Conservation (phyloP, 2,113 vertebrate genomes). For the Hippocampus zosterae region DNA sequence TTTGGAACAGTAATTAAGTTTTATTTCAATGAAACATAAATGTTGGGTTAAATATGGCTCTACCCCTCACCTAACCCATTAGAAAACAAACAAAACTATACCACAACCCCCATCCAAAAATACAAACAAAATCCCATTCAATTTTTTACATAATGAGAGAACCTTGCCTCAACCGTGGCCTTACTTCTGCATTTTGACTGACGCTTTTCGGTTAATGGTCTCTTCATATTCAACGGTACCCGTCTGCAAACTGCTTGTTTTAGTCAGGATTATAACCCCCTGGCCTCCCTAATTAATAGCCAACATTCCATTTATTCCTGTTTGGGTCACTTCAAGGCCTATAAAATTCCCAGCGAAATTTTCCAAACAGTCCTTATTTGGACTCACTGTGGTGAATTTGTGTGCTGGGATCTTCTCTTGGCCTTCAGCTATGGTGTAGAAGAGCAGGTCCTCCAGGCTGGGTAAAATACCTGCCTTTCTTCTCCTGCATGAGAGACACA, state of each 20-base stretch:
- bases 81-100: too few species aligned
- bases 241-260: neutral
- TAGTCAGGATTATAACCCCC: neutral
- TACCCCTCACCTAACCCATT: too few species aligned
- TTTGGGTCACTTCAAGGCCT: neutral
- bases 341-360: neutral
- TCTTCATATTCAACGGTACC: neutral
- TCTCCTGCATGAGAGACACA: slow-evolving; percentile 75
- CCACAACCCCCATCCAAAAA: too few species aligned
- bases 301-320: neutral
- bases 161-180: neutral
- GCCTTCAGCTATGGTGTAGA: slow-evolving; percentile 98
- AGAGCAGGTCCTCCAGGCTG: slow-evolving; percentile 96
- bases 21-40: neutral
- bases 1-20: neutral
- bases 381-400: slow-evolving; percentile 95
- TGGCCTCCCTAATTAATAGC: neutral
- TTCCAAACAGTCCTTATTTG: neutral
- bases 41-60: neutral
- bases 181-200: neutral
- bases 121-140: too few species aligned
- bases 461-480: slow-evolving; percentile 90
- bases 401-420: slow-evolving; percentile 97
- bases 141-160: too few species aligned
- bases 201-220: neutral